Conservation (phyloP, 2,888 invertebrate genomes). For the Acrocyrtus sp. region DNA sequence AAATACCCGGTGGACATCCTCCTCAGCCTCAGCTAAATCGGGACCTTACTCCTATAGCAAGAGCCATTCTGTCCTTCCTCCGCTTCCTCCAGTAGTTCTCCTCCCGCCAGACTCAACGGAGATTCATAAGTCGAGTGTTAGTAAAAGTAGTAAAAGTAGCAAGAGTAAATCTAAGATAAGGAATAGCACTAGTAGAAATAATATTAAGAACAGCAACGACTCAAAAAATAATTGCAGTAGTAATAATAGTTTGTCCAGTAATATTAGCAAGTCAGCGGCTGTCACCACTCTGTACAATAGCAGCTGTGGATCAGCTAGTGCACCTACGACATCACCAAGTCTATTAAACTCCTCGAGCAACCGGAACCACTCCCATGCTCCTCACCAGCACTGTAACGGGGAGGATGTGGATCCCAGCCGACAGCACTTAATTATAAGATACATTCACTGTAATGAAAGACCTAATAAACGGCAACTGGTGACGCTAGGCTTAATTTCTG, state of each 20-base stretch:
- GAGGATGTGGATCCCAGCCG: conserved; percentile 30
- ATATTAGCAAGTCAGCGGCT: background rate
- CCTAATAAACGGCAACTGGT: conserved; percentile 48
- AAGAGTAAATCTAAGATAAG: conserved; percentile 18
- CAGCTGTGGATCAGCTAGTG: background rate
- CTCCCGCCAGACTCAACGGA: too few species aligned
- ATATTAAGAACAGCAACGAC: conserved; percentile 12
- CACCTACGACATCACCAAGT: background rate
- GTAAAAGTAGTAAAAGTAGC: conserved; percentile 1
- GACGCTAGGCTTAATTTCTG: conserved; percentile 44
- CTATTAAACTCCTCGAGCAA: background rate
- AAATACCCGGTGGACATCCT: conserved; percentile 53
- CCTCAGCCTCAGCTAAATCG: too few species aligned
- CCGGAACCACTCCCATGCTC: background rate
- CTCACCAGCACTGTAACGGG: background rate
- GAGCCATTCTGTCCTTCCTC: conserved; percentile 11
- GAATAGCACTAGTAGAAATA: conserved; percentile 24
- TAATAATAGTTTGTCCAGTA: conserved; percentile 30
- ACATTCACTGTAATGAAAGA: conserved; percentile 45
- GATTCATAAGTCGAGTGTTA: conserved; percentile 3
- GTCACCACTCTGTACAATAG: background rate
- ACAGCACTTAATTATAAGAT: conserved; percentile 45
- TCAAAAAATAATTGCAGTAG: too few species aligned
- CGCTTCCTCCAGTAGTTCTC: conserved; percentile 15
- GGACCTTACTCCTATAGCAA: too few species aligned